Evolutionary conservation across 2,797 vertebrate species (phyloP).

Genomic region (Girardinus metallicus): DNA sequence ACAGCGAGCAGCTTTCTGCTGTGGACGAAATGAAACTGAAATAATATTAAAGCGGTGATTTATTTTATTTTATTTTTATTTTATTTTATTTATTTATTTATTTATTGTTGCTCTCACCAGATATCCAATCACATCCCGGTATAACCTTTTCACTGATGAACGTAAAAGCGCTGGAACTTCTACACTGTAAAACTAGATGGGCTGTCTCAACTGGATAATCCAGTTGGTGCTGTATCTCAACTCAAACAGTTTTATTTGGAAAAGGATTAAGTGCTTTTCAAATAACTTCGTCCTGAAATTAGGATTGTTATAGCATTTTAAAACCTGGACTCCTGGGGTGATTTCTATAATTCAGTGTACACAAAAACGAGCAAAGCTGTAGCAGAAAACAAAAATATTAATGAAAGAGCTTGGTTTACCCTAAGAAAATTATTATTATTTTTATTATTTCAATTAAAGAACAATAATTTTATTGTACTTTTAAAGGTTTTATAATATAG

Average conservation of each 20-base stretch:
- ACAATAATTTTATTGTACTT: background rate
- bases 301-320: background rate
- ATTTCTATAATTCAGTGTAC: background rate
- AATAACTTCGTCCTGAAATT: background rate
- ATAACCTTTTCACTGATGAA: background rate
- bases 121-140: background rate
- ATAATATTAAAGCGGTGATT: background rate
- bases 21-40: background rate
- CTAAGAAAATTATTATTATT: background rate
- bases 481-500: background rate
- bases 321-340: background rate
- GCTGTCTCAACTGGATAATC: background rate
- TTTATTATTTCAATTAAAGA: background rate
- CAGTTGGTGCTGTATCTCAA: background rate
- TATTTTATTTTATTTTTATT: background rate
- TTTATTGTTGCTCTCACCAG: background rate
- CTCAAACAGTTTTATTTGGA: background rate
- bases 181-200: background rate
- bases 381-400: background rate
- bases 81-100: background rate
- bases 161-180: background rate
- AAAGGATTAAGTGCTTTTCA: background rate
- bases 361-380: background rate
- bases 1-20: background rate
- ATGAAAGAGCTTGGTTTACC: background rate